Evolutionary conservation across 64 coral and sea anemone species (phyloP).

Genomic region (Montipora capricornis): DNA sequence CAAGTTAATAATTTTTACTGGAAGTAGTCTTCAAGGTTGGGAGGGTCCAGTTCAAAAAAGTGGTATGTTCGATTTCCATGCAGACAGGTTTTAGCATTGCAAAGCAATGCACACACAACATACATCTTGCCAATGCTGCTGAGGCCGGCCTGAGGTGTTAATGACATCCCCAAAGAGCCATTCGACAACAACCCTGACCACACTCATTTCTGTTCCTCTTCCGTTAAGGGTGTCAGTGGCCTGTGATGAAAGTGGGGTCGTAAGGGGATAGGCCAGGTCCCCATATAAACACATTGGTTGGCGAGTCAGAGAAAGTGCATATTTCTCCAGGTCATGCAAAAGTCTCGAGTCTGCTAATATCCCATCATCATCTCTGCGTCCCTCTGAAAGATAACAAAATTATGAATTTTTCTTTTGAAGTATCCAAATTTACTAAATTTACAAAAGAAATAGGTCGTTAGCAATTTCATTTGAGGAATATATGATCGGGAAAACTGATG

Average conservation of each 20-base stretch:
- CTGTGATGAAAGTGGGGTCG: neutral
- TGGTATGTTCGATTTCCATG: neutral
- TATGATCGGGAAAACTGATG: neutral
- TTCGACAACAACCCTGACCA: no score
- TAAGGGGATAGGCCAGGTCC: neutral
- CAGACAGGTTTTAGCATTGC: conserved; percentile 8
- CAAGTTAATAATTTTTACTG: no score
- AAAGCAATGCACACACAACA: neutral
- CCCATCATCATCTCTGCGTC: neutral
- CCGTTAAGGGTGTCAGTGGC: neutral
- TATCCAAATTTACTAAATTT: neutral
- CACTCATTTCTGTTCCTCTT: neutral
- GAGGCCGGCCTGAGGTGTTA: no score
- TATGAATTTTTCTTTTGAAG: neutral
- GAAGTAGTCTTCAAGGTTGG: no score
- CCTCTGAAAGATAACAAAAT: neutral
- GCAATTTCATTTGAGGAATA: neutral
- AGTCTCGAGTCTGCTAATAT: neutral
- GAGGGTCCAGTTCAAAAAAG: neutral
- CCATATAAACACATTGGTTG: neutral
- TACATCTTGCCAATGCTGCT: no score
- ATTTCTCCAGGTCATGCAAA: conserved; percentile 2
- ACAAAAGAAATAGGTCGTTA: neutral
- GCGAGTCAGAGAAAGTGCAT: neutral
- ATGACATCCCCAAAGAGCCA: no score